Base-by-base conservation (phyloP, 2,797 vertebrate genomes). In the Ciconia nigra region DNA sequence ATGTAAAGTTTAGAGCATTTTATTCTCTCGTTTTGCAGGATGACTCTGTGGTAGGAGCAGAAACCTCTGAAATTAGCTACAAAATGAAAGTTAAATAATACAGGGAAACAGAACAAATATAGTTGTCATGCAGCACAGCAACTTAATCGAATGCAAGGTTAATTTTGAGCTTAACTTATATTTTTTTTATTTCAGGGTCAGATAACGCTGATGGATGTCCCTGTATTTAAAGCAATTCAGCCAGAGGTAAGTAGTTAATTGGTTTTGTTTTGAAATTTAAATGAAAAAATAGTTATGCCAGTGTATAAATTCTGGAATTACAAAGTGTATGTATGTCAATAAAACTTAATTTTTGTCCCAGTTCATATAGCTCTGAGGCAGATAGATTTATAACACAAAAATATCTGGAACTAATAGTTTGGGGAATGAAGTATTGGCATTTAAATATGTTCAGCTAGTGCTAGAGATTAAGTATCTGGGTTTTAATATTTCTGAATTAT, bases 151-250 rank as follows among this genome's bases (percentile, higher is more conserved):
- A 95, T 55, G 41, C 18, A 88, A 80, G 69, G 35, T 70, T 90
- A 79, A 91, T 80, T 91, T 80, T 82, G 13, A 55, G 29, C 63
- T 21, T 73, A 63, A 71, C 29, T 87, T 86, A 4, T 3, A 4
- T 97, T 19, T 17, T 96, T 80, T 74, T 44, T 96, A 41, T 98
- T 98, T 81, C 97, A 99, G 99, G 99, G 99, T 97, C 99, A 99
- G 97, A 99, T 99, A 98, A 99, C 99, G 1, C 98, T 99, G 96
- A 99, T 99, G 99, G 99, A 99, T 96, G 98, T 99, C 96, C 99
- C 99, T 69, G 99, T 99, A 95, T 99, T 99, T 98, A 99, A 99
- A 99, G 99, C 99, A 97, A 99, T 99, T 98, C 99, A 99, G 91
- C 99, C 99, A 83, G 99, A 99, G 98, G 99, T 99, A 97, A 99